Evolutionary conservation across 2,888 invertebrate genomes (phyloP).

Genomic region (Euspilapteryx auroguttella): DNA sequence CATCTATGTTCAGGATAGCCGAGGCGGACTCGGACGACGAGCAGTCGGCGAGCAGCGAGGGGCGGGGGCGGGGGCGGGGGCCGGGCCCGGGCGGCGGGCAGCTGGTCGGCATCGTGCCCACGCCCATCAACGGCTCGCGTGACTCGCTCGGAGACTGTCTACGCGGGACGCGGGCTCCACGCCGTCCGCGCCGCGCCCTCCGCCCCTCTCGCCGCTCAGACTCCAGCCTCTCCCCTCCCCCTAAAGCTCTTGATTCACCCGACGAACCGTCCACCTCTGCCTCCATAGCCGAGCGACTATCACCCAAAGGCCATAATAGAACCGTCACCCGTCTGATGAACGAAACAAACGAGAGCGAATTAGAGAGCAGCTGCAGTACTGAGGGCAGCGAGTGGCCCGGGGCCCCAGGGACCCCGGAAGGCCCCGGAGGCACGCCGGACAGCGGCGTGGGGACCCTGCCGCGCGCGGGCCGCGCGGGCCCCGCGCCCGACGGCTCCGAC

Average conservation of each 20-base stretch:
- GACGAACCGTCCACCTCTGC: slow-evolving; percentile 19
- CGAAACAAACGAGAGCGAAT: slow-evolving; percentile 50
- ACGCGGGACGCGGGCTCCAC: slow-evolving; percentile 22
- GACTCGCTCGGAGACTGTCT: slow-evolving; percentile 37
- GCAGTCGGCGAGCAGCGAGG: slow-evolving; percentile 39
- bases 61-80: too few species aligned
- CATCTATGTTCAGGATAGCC: slow-evolving; percentile 48
- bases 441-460: slow-evolving; percentile 36
- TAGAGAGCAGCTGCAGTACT: slow-evolving; percentile 50
- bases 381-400: slow-evolving; percentile 30
- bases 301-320: slow-evolving; percentile 24
- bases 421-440: slow-evolving; percentile 33
- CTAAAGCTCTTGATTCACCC: slow-evolving; percentile 20
- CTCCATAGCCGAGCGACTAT: slow-evolving; percentile 5
- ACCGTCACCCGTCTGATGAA: slow-evolving; percentile 47
- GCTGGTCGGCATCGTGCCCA: slow-evolving; percentile 59
- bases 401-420: slow-evolving; percentile 8
- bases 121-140: slow-evolving; percentile 61
- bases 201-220: slow-evolving; percentile 23
- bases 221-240: slow-evolving; percentile 42
- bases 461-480: slow-evolving; percentile 28
- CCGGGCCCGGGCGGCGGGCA: slow-evolving; percentile 38
- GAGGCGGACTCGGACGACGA: slow-evolving; percentile 68
- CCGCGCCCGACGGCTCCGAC: slow-evolving; percentile 32
- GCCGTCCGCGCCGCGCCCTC: slow-evolving; percentile 23